Conservation (phyloP, 1,140 invertebrate genomes). For the Apocrypta bakeri region DNA sequence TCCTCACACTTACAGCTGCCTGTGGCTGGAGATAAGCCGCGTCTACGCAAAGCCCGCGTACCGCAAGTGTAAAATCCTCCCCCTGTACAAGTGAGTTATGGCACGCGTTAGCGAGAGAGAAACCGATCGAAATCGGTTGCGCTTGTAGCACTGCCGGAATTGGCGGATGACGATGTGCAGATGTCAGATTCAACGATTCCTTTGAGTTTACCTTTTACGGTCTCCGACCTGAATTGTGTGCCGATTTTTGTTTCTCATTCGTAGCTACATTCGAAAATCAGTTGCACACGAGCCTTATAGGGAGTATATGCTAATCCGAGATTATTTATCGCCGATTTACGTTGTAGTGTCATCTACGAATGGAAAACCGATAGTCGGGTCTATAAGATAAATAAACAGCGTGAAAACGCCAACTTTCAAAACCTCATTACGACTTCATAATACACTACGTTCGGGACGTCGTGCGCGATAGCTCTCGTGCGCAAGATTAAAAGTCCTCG, state of each 20-base stretch:
- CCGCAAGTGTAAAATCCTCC: not conserved
- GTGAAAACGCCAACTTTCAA: not conserved
- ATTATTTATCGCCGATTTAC: not conserved
- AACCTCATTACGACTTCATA: constrained; percentile 12
- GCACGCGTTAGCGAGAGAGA: not conserved
- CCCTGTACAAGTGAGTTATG: not conserved
- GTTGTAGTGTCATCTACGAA: no score
- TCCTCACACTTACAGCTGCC: not conserved
- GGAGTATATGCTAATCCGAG: not conserved
- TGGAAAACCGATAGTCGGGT: no score
- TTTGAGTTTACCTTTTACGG: not conserved
- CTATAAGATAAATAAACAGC: not conserved
- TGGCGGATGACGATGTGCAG: not conserved
- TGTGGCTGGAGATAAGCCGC: not conserved
- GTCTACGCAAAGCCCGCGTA: not conserved
- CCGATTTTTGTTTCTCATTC: not conserved
- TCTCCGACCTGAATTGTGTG: no score
- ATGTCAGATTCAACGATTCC: not conserved
- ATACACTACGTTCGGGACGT: not conserved
- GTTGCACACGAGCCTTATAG: no score
- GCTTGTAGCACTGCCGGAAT: not conserved
- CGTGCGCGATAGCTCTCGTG: not conserved
- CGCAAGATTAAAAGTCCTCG: not conserved
- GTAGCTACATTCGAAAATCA: no score
- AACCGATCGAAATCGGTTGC: not conserved